Base-by-base conservation (phyloP, 2,797 vertebrate species). In the Pogoniulus pusillus region DNA sequence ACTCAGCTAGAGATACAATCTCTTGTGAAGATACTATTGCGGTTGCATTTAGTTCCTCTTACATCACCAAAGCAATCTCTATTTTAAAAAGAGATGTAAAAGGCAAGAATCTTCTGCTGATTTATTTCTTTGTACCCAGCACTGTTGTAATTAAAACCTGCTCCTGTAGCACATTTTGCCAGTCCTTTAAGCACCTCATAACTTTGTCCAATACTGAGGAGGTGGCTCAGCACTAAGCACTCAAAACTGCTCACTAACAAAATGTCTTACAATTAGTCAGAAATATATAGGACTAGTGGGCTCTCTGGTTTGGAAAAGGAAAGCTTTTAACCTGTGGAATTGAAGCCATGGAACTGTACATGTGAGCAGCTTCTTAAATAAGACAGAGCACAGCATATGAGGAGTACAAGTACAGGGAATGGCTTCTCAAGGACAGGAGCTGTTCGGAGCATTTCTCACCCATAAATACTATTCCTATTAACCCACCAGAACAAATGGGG, bases 381-480 rank as follows among this genome's bases (percentile, higher is more conserved):
- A 23, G 71, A 89, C 17, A 90, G 34, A 82, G 37, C 10, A 55
- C 3, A 68, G n/a, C 3, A 0, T 68, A 27, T 58, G 57, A 91
- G 57, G 62, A 91, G 80, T 57, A 54, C 20, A 53, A 89, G 37
- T 16, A 9, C 74, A 80, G 64, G 17, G 39, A 96, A 91, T 59
- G 58, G 69, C 26, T 94, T 95, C 76, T 91, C 91, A 96, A 94
- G 92, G 87, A 84, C 87, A 82, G 80, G 74, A 92, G 66, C 37
- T 83, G 49, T 87, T 95, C 7, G 1, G 41, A 93, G 41, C 2
- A 1, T 82, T 91, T 94, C 80, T 91, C 10, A 13, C 51, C 30
- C 64, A 53, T 87, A 93, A 93, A 88, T 85, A 91, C 55, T 75
- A 30, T 87, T 94, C 74, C 58, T 86, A 79, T 92, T 94, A 93